A percentile compares a stretch with the other conserved stretches of the same genome.
phyloP scores from a whole-genome alignment of 2,113 vertebrate species.

The Lophius piscatorius region DNA sequence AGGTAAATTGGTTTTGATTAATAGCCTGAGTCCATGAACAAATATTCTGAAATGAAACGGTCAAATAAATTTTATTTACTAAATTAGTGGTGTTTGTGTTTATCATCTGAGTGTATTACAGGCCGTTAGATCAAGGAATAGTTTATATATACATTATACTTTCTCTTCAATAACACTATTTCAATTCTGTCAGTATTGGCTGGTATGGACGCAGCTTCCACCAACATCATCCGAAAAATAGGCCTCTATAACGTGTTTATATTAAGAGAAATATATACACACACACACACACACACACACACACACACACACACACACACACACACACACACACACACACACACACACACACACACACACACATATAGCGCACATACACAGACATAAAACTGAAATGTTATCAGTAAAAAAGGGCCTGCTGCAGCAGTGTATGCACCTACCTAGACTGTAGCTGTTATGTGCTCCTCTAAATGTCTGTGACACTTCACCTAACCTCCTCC shows the following conservation, averaged over 20 bases:
- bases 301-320: background rate
- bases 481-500: constrained; percentile 69
- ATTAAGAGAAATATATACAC: constrained; percentile 5
- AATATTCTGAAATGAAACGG: constrained; percentile 43
- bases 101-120: constrained; percentile 18
- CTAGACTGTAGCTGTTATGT: constrained; percentile 51
- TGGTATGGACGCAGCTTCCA: constrained; percentile 17
- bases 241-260: background rate
- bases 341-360: constrained; percentile 10
- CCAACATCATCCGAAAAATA: background rate
- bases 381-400: constrained; percentile 19
- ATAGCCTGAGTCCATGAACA: constrained; percentile 42
- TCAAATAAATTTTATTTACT: constrained; percentile 33
- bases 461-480: constrained; percentile 68
- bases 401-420: constrained; percentile 34
- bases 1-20: constrained; percentile 54
- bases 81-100: constrained; percentile 40
- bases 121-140: constrained; percentile 3
- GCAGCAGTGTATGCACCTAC: constrained; percentile 56
- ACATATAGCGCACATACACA: background rate
- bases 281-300: constrained; percentile 16
- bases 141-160: background rate
- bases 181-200: background rate
- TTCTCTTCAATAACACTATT: constrained; percentile 3
- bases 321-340: background rate